Base-by-base conservation (phyloP, 2,113 vertebrate genomes). In the Genyomyrus donnyi region DNA sequence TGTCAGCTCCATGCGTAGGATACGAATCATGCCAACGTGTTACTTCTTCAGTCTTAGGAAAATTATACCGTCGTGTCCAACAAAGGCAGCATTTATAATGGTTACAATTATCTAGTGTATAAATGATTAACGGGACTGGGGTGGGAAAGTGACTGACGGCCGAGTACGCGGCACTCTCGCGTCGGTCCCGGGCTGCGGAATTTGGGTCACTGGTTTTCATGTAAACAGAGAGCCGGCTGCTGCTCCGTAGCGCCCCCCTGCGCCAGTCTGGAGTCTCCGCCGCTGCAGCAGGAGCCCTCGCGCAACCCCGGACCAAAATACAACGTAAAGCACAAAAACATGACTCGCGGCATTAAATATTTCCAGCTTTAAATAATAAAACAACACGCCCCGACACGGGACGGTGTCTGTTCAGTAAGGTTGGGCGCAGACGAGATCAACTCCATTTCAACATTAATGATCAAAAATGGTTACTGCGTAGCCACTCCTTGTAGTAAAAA, bases 211-310 rank as follows among this genome's bases (percentile, higher is more conserved):
- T 92, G 92, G 89, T 85, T 91, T 93, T 93, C 90, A 91, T 94
- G 94, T 96, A 95, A 96, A 96, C 95, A 96, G 95, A 94, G 94
- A 92, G 85, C 77, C 89, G 66, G 88, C 66, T 49, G 84, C 89
- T 45, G 94, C 92, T 93, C 95, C 45, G 91, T 58, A 90, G 95
- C 95, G 96, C 95, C 95, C 95, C 62, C 94, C 94, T 94, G 93
- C 90, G 85, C 46, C 58, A 52, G 85, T 90, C 89, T 89, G 89
- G 89, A 17, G 53, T 89, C 39, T 89, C 21, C 21, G 53, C 31
- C 15, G 39, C 13, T 27, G 89, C 27, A 35, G 86, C 90, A 66
- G 50, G 86, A 85, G 50, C 88, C 48, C 80, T 24, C 70, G 19
- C 70, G 62, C 24, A 89, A 83, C 70, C 74, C 70, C 31, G 6